These are phyloP conservation scores for Oncorhynchus kisutch DNA, from an alignment of 2,113 vertebrate species.

Conservation along the genomic window DNA sequence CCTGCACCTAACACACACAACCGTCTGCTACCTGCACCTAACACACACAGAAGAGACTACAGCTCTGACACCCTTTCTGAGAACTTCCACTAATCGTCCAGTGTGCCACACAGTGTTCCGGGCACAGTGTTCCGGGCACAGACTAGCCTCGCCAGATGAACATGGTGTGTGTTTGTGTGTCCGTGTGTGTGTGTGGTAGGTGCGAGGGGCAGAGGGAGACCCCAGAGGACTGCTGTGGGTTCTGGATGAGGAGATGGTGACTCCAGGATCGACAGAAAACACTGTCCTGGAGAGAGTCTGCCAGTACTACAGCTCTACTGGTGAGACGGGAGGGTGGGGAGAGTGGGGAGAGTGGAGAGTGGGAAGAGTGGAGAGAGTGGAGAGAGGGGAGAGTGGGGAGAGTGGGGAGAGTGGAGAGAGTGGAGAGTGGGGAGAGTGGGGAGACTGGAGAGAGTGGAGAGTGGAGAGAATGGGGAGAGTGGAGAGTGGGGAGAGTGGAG, in stretches of 20 bases:
- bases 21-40: no score
- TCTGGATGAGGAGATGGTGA: constrained; percentile 88
- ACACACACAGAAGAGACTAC: no score
- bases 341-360: neutral
- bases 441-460: no score
- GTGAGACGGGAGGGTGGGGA: constrained; percentile 28
- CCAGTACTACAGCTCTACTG: constrained; percentile 74
- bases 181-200: constrained; percentile 41
- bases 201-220: constrained; percentile 65
- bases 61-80: neutral
- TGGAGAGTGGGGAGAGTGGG: no score
- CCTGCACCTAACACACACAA: no score
- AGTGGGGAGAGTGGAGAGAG: no score
- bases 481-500: no score
- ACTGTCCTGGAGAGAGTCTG: constrained; percentile 80
- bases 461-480: no score
- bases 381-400: no score
- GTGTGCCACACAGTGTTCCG: neutral
- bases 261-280: constrained; percentile 77
- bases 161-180: neutral
- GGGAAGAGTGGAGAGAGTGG: no score
- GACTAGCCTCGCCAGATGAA: neutral
- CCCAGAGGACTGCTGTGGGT: constrained; percentile 87
- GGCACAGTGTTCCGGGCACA: neutral
- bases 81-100: neutral